phyloP scores from a whole-genome alignment of 2,113 vertebrate species.

The Tenrec ecaudatus region DNA sequence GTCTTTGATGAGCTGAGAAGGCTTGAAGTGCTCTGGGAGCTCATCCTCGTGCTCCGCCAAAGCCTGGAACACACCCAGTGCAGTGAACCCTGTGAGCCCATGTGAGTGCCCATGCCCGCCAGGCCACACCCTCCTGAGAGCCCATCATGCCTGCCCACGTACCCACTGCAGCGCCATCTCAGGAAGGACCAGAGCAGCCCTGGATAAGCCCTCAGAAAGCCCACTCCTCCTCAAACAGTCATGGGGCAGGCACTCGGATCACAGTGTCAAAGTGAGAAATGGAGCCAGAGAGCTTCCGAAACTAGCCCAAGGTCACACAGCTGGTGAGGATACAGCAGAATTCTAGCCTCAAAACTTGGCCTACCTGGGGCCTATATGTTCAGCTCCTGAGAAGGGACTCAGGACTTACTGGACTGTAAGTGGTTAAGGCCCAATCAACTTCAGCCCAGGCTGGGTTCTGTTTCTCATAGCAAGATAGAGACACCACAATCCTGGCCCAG shows the following conservation, averaged over 20 bases:
- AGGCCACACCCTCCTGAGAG: neutral
- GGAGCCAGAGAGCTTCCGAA: neutral
- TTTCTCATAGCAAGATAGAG: too few relatives aligned
- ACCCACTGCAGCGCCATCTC: neutral
- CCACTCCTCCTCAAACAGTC: neutral
- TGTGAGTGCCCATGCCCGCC: too few relatives aligned
- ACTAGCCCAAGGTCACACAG: neutral
- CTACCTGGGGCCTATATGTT: neutral
- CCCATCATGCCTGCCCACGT: neutral
- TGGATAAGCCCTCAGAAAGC: neutral
- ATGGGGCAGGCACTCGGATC: neutral
- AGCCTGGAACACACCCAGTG: constrained; percentile 86
- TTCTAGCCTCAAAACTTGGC: neutral
- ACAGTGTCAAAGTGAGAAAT: neutral
- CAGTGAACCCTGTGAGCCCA: too few relatives aligned
- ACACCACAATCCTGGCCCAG: neutral
- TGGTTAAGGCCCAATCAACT: neutral
- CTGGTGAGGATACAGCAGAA: neutral
- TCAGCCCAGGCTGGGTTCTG: too few relatives aligned
- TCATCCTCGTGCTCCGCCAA: constrained; percentile 98
- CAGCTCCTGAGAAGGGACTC: neutral
- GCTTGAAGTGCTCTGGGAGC: constrained; percentile 98
- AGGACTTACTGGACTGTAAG: neutral
- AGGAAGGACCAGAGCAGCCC: neutral
- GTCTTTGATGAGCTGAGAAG: constrained; percentile 98